Base-by-base conservation (phyloP, 2,888 invertebrate species). In the Sympetrum striolatum region DNA sequence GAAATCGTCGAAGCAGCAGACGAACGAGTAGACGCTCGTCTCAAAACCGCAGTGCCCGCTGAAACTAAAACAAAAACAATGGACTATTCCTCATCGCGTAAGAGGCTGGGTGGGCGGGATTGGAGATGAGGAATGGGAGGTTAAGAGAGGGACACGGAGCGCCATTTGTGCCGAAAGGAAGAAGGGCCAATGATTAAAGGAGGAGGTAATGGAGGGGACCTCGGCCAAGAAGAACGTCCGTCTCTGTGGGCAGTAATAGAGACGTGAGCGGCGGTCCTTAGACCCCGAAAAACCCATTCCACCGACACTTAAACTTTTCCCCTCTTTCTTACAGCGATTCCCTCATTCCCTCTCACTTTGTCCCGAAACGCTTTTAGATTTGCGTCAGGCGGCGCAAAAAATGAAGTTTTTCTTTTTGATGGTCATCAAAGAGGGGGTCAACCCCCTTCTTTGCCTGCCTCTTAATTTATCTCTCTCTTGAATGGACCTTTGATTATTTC, bases 261-360 rank as follows among this genome's bases (percentile, higher is more conserved):
- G 86, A 86, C 60, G 86, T 86, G 86, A 86, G 86, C 86, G 86
- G 37, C 86, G 22, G 86, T 48, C 86, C 86, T 86, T 86, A 35
- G 18, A 58, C 82, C 22, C 48, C 44, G 48, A 48, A 25, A 15
- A 8, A 18, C 37, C 48, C 44, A 44, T 44, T 10, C 81, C 48
- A 25, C 31, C 25, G 10, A 31, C 80, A 37, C 80, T 80, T 80
- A 35, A n/a, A 31, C n/a, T 18, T 22, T 39, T 39, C 39, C 37
- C 37, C 39, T 37, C 37, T 15, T 58, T 82, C 82, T 58, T 15
- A 58, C 58, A 58, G 18, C 82, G 58, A n/a, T 64, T 22, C 82
- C 5, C 53, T 82, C 82, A 35, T 58, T 82, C 58, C 58, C 82
- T 35, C n/a, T 12, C n/a, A 18, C 64, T 64, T 64, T 25, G 22